Evolutionary conservation across 2,113 vertebrate species (phyloP), one percentile per base, ranked within the genome.

Genomic region (Rallus limicola): DNA sequence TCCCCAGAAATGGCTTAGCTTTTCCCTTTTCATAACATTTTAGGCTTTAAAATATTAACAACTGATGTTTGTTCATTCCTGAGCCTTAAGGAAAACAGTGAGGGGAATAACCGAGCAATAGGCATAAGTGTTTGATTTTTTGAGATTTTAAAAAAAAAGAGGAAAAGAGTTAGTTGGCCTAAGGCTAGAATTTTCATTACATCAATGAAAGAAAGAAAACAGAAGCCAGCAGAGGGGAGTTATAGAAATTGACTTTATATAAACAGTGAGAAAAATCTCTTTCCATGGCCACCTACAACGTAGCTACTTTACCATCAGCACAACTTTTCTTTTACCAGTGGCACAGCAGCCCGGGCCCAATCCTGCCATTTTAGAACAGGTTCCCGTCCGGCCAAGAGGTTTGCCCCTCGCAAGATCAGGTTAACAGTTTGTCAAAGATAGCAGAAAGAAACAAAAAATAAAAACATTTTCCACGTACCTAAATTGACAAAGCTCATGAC

Each of bases 401-500:
- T 82, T 94, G 31, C 53, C 83, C n/a, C 64, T 86, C 13, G 13
- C 56, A 34, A 56, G 53, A 84, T 24, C 55, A 79, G 16, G 18
- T 46, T 78, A 81, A 13, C 46, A 86, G 64, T 82, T 82, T 77
- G 44, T 92, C 84, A 94, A 78, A 93, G 75, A 96, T 71, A 97
- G 80, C 55, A 94, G 82, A 88, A 97, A 92, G 55, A 56, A 94
- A 95, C 96, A 93, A 75, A 88, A 83, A 97, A 92, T 55, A 56
- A 94, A 95, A 97, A 93, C 72, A 87, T n/a, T 60, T 74, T 97
- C 68, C 86, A 99, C 99, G 11, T 98, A 99, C 99, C 99, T 97
- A 99, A 98, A 97, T 99, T 99, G 94, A 99, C 99, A 98, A 99
- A 99, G 97, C 99, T 99, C 99, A 99, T 99, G 78, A 99, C 99